Evolutionary conservation across 2,797 vertebrate genomes (phyloP).

Genomic region (Phrynocephalus forsythii): DNA sequence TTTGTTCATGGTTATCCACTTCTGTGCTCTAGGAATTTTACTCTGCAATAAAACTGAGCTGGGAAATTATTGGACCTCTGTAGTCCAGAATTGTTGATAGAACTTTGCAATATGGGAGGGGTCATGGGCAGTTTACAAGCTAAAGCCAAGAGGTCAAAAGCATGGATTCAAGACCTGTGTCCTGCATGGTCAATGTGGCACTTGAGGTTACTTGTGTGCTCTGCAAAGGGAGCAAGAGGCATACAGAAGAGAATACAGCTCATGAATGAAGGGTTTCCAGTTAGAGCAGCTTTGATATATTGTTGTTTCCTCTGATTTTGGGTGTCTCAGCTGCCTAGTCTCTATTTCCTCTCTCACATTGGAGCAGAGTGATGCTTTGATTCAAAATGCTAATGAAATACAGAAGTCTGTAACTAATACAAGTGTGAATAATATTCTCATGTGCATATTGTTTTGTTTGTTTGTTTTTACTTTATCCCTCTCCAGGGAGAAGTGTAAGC

Average conservation of each 20-base stretch:
- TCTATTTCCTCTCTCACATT: neutral
- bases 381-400: neutral
- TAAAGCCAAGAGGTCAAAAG: neutral
- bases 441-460: too few species aligned
- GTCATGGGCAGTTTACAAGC: neutral
- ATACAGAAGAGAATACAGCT: neutral
- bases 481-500: neutral
- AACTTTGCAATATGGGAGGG: neutral
- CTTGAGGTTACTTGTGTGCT: neutral
- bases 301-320: neutral
- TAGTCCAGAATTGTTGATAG: neutral
- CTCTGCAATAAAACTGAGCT: slow-evolving; percentile 11
- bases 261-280: neutral
- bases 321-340: neutral
- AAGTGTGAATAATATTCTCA: neutral
- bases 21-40: neutral
- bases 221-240: neutral
- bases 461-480: too few species aligned
- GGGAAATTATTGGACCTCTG: neutral
- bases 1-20: slow-evolving; percentile 4
- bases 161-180: neutral
- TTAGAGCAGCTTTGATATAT: neutral
- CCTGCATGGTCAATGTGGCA: neutral
- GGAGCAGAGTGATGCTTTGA: neutral
- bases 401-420: neutral